Percentiles rank a stretch among this genome's conserved stretches.
phyloP scores from a whole-genome alignment of 1,140 invertebrate genomes.

The Caenorhabditis latens region DNA sequence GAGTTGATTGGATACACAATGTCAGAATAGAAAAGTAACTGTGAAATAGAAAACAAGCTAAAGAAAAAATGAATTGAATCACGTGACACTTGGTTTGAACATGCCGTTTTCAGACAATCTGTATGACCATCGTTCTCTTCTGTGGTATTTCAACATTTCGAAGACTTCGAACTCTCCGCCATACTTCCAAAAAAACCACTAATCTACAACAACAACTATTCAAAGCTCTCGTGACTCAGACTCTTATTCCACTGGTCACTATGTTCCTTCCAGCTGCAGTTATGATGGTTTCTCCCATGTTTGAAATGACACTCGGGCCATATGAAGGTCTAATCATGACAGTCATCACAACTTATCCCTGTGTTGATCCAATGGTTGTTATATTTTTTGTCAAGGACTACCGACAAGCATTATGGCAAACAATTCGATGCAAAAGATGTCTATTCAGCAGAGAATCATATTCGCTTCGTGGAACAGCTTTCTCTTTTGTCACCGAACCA shows the following conservation, averaged over 20 bases:
- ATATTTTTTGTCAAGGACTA: constrained; percentile 37
- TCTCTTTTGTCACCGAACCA: constrained; percentile 22
- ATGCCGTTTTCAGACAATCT: not conserved
- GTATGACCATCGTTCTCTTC: constrained; percentile 28
- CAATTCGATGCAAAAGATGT: not conserved
- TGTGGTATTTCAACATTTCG: constrained; percentile 38
- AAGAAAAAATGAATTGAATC: not conserved
- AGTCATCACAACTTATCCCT: constrained; percentile 23
- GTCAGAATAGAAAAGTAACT: not conserved
- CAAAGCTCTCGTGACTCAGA: constrained; percentile 41
- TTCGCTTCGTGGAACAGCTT: constrained; percentile 23
- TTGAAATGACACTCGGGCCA: constrained; percentile 10
- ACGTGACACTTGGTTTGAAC: not conserved
- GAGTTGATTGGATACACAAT: not conserved
- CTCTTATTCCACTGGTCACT: constrained; percentile 10
- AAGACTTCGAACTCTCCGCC: constrained; percentile 25
- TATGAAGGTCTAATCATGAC: constrained; percentile 5
- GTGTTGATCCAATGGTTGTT: constrained; percentile 41
- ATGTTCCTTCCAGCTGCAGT: constrained; percentile 34
- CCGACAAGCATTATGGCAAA: constrained; percentile 14
- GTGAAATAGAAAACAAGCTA: not conserved
- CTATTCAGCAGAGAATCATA: not conserved
- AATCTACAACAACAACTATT: constrained; percentile 13
- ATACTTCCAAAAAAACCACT: constrained; percentile 5
- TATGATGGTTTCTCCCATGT: constrained; percentile 21